Evolutionary conservation across 2,797 vertebrate genomes (phyloP), one percentile per base, ranked within the genome.

Genomic region (Craterocephalus amniculus): DNA sequence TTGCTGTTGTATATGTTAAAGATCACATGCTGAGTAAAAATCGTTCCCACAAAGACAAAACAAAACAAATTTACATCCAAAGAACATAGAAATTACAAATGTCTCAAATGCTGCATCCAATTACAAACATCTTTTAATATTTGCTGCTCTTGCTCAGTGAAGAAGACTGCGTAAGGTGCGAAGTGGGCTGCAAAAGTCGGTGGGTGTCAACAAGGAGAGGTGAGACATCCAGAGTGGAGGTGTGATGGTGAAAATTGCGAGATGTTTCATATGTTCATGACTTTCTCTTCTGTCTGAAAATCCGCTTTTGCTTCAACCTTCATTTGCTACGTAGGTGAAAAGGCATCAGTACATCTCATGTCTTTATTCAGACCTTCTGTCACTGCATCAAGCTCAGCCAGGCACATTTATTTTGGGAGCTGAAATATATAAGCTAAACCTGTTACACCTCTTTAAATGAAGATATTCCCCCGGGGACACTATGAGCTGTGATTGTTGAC

Each of bases 191-290:
- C 77, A 72, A 74, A 75, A 43, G 64, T 72, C 14, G 4, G 60
- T 24, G 48, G 70, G 74, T 76, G 77, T 57, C 36, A 56, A 22
- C 58, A 63, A 72, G 72, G 75, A 51, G 72, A 87, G 78, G 89
- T 83, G 88, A 89, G 88, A 92, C 64, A 83, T 85, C 88, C 83
- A 68, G 82, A 71, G 80, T 3, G 55, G 77, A 84, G 83, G 85
- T 89, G 89, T 63, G 81, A 91, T 77, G 1, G 70, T 34, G 65
- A 40, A 63, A 24, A 29, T 65, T 27, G 63, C 36, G 36, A 59
- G 35, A 72, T 64, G 16, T 38, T 40, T 65, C 26, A 43, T 26
- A 31, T 8, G 4, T 69, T 63, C 27, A 26, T 36, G 52, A 51
- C 56, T 8, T 56, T 40, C 40, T 45, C 35, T 36, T 76, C 63